Percentiles rank a stretch among this genome's conserved stretches.
Conservation (phyloP, 2,888 invertebrate species). For the Ischnura elegans region DNA sequence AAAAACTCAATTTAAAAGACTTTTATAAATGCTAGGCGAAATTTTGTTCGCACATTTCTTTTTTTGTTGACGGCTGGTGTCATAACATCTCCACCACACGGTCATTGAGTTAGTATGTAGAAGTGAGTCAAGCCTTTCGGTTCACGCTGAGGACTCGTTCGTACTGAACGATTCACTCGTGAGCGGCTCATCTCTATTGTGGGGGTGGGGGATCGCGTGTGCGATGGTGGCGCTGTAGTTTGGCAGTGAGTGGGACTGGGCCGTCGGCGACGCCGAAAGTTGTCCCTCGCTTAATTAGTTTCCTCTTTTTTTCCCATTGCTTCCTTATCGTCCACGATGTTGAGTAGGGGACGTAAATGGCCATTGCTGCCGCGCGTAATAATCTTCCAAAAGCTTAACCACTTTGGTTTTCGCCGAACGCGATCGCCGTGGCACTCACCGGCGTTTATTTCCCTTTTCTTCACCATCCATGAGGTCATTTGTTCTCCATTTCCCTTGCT, state of each 20-base stretch:
- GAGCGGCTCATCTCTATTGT: background rate
- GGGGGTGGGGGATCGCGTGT: background rate
- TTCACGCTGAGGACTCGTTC: background rate
- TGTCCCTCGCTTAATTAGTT: constrained; percentile 58
- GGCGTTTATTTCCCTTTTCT: too few relatives aligned
- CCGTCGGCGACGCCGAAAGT: constrained; percentile 4
- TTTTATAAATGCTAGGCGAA: too few relatives aligned
- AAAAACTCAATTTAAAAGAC: too few relatives aligned
- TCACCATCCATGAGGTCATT: too few relatives aligned
- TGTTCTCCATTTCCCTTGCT: too few relatives aligned
- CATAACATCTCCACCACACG: too few relatives aligned
- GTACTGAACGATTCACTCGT: too few relatives aligned
- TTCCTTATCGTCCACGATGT: background rate
- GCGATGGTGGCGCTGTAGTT: background rate
- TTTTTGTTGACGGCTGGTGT: too few relatives aligned
- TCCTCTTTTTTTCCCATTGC: background rate
- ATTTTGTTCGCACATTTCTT: too few relatives aligned
- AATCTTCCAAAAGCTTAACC: background rate
- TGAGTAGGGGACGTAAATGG: background rate
- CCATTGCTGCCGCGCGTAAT: background rate
- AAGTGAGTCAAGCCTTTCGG: background rate
- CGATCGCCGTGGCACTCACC: too few relatives aligned
- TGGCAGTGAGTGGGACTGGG: constrained; percentile 17
- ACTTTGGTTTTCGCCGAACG: too few relatives aligned
- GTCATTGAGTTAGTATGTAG: too few relatives aligned